Base-by-base conservation (phyloP, 1,140 invertebrate genomes). In the Eriosoma lanigerum region DNA sequence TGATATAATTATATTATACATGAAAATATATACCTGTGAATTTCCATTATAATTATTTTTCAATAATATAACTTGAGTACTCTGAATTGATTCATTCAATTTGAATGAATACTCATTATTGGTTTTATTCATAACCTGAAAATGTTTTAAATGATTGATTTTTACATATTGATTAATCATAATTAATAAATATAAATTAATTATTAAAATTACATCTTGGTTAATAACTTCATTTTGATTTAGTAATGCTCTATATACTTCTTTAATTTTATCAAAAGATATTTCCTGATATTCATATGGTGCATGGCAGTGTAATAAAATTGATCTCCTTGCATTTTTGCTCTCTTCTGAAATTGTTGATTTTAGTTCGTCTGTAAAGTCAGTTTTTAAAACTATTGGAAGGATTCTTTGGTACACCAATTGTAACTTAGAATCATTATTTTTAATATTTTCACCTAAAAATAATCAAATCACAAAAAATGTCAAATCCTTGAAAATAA, bases 291-390 rank as follows among this genome's bases (percentile, higher is more conserved):
- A 46, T 17, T 13, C 24, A 48, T 26, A 62, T 50, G 75, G 38
- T 62, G 60, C 24, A 46, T 38, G 26, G 26, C 56, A 58, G n/a
- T 60, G 32, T 46, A 78, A 24, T 62, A 62, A 46, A 62, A 62
- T 48, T 48, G 75, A 78, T 60, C 17, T n/a, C 8, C 75, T 78
- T 46, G 54, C 46, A 19, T 46, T 78, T 60, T 44, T 76, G 6
- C 9, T 24, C 12, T 62, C 13, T 24, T 78, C 21, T 24, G 32
- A 60, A 17, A n/a, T 46, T n/a, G 44, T 24, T 48, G 17, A 46
- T 29, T 60, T 62, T n/a, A 56, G 21, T 26, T 62, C 62, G 4
- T 44, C 38, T 26, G 1, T 46, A 17, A 46, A 44, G 26, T 78
- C 21, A 29, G 75, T 21, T 26, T 58, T 76, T 17, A 76, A 62